Percentiles rank a stretch among this genome's conserved stretches.
These are phyloP conservation scores for Globodera rostochiensis DNA, from an alignment of 1,140 invertebrate species.

Conservation along the genomic window DNA sequence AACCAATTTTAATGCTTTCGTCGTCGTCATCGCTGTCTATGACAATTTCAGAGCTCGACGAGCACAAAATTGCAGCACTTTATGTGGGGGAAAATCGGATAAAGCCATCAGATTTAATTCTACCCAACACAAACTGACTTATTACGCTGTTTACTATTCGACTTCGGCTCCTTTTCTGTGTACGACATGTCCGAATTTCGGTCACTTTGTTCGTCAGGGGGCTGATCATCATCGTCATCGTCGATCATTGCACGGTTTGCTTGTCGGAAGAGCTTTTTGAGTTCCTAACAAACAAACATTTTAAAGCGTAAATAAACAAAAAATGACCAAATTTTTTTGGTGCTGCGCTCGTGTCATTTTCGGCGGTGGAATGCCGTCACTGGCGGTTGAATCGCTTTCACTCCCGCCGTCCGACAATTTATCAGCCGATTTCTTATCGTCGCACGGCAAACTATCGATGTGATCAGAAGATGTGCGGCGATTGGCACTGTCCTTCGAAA, in stretches of 20 bases:
- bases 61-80: background rate
- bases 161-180: background rate
- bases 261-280: constrained; percentile 14
- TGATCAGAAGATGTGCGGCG: background rate
- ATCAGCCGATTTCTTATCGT: background rate
- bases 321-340: background rate
- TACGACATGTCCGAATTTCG: background rate
- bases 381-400: background rate
- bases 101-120: background rate
- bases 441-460: background rate
- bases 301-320: background rate
- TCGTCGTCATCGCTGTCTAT: background rate
- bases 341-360: constrained; percentile 11
- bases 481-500: constrained; percentile 10
- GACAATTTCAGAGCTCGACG: constrained; percentile 3
- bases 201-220: background rate
- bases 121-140: background rate
- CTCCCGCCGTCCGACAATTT: background rate
- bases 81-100: background rate
- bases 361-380: background rate
- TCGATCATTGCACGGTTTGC: background rate
- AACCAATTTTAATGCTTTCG: background rate
- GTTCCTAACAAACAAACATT: constrained; percentile 13
- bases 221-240: constrained; percentile 6
- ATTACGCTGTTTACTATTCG: background rate